Percentiles rank a stretch among this genome's conserved stretches.
These are phyloP conservation scores for Chrysochloris asiatica DNA, from an alignment of 2,113 vertebrate genomes.

Conservation along the genomic window DNA sequence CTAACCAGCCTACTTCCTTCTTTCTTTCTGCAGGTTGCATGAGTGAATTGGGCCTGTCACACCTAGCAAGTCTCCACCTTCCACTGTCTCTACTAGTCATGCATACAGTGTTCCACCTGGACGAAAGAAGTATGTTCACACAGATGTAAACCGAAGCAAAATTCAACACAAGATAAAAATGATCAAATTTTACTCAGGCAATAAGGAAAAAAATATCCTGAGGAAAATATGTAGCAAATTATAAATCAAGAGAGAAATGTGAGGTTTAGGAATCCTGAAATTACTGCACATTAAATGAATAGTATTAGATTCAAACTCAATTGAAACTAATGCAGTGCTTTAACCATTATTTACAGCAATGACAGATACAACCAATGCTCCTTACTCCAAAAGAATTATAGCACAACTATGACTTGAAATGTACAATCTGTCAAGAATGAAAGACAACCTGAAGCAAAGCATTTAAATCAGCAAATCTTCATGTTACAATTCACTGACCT, in stretches of 20 bases:
- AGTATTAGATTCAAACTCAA: slow-evolving; percentile 69
- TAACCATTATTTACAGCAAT: slow-evolving; percentile 72
- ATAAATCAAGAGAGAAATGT: slow-evolving; percentile 69
- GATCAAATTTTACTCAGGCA: slow-evolving; percentile 7
- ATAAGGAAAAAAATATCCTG: slow-evolving; percentile 65
- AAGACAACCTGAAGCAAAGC: slow-evolving; percentile 78
- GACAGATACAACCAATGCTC: slow-evolving; percentile 78
- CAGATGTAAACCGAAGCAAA: slow-evolving; percentile 54
- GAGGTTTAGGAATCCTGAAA: slow-evolving; percentile 68
- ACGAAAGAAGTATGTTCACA: background rate
- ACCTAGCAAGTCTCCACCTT: background rate
- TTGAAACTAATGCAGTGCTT: slow-evolving; percentile 69
- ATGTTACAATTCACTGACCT: slow-evolving; percentile 82
- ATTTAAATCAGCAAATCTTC: slow-evolving; percentile 80
- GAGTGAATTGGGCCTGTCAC: background rate
- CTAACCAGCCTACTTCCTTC: background rate
- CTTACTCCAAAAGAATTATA: slow-evolving; percentile 73
- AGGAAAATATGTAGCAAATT: slow-evolving; percentile 69
- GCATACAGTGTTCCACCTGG: background rate
- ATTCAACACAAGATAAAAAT: background rate
- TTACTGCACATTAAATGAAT: slow-evolving; percentile 59
- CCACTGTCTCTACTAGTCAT: background rate
- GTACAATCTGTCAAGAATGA: slow-evolving; percentile 76
- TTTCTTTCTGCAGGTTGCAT: background rate
- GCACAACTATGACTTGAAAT: slow-evolving; percentile 71